Evolutionary conservation across 35 echinoderm and acorn worm genomes (phyloP), one percentile per base, ranked within the genome.

Genomic region (Anneissia japonica): DNA sequence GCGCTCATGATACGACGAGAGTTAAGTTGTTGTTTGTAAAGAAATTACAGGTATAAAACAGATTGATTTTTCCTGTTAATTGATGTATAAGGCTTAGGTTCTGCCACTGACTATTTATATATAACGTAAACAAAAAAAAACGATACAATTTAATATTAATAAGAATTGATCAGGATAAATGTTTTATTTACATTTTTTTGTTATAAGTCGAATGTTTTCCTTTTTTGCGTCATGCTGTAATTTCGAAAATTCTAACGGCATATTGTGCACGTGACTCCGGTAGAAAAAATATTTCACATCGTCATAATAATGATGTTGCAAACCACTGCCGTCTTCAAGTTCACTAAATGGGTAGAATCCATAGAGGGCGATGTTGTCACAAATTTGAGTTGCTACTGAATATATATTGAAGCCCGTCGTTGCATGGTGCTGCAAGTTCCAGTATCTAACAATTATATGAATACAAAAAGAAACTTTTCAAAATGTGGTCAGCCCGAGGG

Each of bases 251-350:
- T 95, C 93, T 31, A 72, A 36, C 6, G 79, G 37, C 32, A 90
- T 87, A 41, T 90, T 86, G 74, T 95, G 93, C 30, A 87, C 89
- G 21, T 51, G 41, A 16, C 85, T 95, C 17, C 84, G 79, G 51
- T 91, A 95, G 41, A 91, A 46, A n/a, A 85, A 91, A 31, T 77
- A 35, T 74, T 88, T 82, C 13, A 83, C 41, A 56, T 90, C 51
- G 2, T 23, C 91, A 77, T 91, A 95, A 32, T 95, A 95, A 74
- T 95, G 93, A 40, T 95, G 93, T 0, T 39, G 82, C 23, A 95
- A 6, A 30, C 36, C 41, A 13, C 36, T 45, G 0, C 89, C 89
- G 34, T 79, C 74, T 36, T 39, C 43, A 45, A 81, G 80, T 39
- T 82, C 83, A 7, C 79, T 56, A 76, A 85, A 95, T 28, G 93